Conservation (phyloP, 2,797 vertebrate species). For the Poecilia velifera region DNA sequence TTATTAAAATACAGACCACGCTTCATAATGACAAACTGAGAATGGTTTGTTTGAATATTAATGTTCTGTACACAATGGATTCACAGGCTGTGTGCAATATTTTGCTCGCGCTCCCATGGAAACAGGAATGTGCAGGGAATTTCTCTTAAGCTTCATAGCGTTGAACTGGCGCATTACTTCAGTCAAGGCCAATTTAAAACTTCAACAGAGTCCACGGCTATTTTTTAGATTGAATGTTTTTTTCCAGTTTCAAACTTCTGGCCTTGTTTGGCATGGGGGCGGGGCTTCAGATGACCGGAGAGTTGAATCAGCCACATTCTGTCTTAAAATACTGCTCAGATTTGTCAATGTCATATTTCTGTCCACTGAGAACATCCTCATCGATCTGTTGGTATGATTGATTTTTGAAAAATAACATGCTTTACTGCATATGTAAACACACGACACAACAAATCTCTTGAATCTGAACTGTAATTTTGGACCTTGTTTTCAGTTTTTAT, state of each 20-base stretch:
- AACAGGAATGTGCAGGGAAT: neutral
- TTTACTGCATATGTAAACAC: too few species aligned
- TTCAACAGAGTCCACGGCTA: too few species aligned
- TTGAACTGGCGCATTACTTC: too few species aligned
- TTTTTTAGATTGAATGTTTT: too few species aligned
- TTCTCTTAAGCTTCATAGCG: too few species aligned
- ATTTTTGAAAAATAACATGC: neutral
- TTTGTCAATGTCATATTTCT: neutral
- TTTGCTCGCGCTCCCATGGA: neutral
- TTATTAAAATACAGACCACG: neutral
- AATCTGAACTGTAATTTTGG: neutral
- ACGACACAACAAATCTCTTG: too few species aligned
- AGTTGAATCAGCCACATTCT: neutral
- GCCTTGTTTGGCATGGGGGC: neutral
- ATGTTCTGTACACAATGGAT: neutral
- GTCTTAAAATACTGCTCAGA: neutral
- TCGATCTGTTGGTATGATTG: neutral
- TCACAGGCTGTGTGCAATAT: neutral
- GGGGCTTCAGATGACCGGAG: neutral
- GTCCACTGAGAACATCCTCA: too few species aligned
- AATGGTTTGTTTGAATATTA: neutral
- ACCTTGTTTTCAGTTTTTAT: neutral
- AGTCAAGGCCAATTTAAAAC: too few species aligned
- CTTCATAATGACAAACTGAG: neutral
- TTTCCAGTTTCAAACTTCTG: neutral